Conservation (phyloP, 1,140 invertebrate genomes). For the Marisa cornuarietis region DNA sequence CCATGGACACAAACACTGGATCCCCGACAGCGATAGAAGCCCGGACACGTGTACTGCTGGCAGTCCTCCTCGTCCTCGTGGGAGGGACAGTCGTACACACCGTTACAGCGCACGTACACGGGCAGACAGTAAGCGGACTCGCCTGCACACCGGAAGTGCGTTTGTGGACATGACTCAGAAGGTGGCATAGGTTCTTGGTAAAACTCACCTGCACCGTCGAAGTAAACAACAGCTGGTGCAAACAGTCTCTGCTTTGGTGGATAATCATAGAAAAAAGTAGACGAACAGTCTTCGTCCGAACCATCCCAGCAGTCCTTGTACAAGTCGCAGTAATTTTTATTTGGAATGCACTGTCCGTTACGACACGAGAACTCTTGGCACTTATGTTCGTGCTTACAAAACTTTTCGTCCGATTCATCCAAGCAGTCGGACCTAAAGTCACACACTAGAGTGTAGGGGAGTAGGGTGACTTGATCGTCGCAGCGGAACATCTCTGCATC, state of each 20-base stretch:
- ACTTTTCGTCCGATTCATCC: too few species aligned
- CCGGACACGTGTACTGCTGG: conserved; percentile 20
- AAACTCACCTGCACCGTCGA: neutral
- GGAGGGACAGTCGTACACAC: conserved; percentile 8
- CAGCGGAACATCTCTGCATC: neutral
- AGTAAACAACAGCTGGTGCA: conserved; percentile 9
- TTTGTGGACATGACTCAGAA: neutral
- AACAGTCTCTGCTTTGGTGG: neutral
- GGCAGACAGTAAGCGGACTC: neutral
- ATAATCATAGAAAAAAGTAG: neutral
- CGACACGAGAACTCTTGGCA: neutral
- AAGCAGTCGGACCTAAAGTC: neutral
- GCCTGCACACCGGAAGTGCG: conserved; percentile 1
- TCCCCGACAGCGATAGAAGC: conserved; percentile 13
- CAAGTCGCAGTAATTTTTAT: neutral
- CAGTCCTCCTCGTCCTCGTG: conserved; percentile 9
- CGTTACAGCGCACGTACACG: conserved; percentile 10
- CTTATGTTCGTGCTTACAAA: too few species aligned
- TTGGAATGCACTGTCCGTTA: neutral
- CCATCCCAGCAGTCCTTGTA: conserved; percentile 18
- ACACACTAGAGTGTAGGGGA: conserved; percentile 2
- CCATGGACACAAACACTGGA: conserved; percentile 16
- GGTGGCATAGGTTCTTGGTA: neutral
- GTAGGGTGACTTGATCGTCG: neutral
- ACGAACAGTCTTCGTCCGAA: conserved; percentile 1